A percentile compares a stretch with the other conserved stretches of the same genome.
phyloP scores from a whole-genome alignment of 1,140 invertebrate species.

The Danaus melanippus region DNA sequence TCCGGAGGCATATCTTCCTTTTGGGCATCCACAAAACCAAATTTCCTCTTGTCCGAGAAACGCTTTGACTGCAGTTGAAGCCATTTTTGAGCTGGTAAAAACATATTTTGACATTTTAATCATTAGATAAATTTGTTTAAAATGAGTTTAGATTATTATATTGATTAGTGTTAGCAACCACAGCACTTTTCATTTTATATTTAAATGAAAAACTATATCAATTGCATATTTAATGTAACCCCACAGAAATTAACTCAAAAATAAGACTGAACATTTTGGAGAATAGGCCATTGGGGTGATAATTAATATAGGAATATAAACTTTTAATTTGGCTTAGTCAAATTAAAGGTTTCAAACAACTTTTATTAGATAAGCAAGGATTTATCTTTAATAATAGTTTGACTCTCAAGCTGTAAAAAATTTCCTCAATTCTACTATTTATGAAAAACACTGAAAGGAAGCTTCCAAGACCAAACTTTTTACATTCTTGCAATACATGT shows the following conservation, averaged over 20 bases:
- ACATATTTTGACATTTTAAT: conserved; percentile 5
- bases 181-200: conserved; percentile 47
- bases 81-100: conserved; percentile 91
- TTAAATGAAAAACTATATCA: conserved; percentile 56
- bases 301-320: background rate
- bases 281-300: conserved; percentile 19
- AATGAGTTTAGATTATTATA: no score
- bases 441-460: no score
- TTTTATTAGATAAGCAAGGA: no score
- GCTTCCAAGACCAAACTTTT: no score
- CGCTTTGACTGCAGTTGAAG: conserved; percentile 98
- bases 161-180: conserved; percentile 43
- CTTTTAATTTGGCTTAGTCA: background rate
- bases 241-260: conserved; percentile 27
- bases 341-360: background rate
- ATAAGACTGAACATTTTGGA: conserved; percentile 18
- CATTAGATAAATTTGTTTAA: no score
- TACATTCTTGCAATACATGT: no score
- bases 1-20: conserved; percentile 99
- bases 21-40: conserved; percentile 98
- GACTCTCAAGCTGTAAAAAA: no score
- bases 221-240: conserved; percentile 41
- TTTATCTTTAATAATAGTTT: no score
- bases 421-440: no score
- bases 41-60: conserved; percentile 98